Evolutionary conservation across 23 tunicate species (phyloP), one percentile per base, ranked within the genome.

Genomic region (Phallusia fumigata): DNA sequence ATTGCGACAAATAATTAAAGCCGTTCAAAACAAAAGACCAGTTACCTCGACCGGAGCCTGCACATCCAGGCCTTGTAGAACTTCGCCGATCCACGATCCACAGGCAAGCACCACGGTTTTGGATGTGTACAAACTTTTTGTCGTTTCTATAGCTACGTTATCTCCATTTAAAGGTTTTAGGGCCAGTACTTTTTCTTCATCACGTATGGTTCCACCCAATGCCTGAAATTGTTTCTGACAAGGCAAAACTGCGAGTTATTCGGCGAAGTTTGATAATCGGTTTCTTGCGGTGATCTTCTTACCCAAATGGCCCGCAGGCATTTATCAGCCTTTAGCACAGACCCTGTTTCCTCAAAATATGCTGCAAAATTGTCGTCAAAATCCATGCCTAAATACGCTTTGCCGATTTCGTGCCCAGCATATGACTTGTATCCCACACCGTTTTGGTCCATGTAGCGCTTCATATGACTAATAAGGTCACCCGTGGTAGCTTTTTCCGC

Each of bases 71-170:
- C 80, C 33, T 64, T 53, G 35, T 30, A 87, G 19, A 8, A 91
- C 32, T 32, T 77, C 65, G 24, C 82, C 89, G 28, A 86, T 76
- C 87, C 92, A 94, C 6, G 94, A 82, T 24, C 98, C 98, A 80
- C 98, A 94, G 53, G 94, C 73, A 0, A 94, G 83, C 22, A 94
- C 88, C 6, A 88, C 87, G 0, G 86, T 53, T 76, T 82, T 88
- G 19, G 86, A 76, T 26, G 36, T 15, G 81, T 88, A 93, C 3
- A 69, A 13, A 15, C 74, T 79, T 65, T 80, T 80, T 3, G 40
- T 18, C 19, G 98, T 88, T 33, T 69, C 36, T 2, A 88, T 81
- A 30, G 26, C 36, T 5, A 88, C 92, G 51, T 33, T 52, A 15
- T 73, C 33, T 26, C 75, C 84, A 32, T 35, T 72, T 31, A 81